These are phyloP conservation scores for Apotomis capreana DNA, from an alignment of 2,888 invertebrate species.

Conservation along the genomic window DNA sequence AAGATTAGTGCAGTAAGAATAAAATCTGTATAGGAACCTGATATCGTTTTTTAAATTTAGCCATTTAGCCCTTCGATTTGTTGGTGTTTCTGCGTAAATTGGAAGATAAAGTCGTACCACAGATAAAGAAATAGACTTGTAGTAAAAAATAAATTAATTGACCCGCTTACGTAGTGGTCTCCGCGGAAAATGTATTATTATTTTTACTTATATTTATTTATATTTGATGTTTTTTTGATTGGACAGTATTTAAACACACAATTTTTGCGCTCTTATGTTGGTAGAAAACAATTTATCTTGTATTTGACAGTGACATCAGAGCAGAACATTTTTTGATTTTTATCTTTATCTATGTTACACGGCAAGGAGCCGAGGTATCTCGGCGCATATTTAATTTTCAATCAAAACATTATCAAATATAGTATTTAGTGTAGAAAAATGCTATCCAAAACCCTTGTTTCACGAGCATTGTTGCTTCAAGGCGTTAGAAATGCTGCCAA, in stretches of 20 bases:
- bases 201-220: no score
- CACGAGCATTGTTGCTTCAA: constrained; percentile 63
- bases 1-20: constrained; percentile 12
- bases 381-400: constrained; percentile 11
- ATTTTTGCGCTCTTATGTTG: neutral
- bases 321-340: neutral
- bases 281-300: constrained; percentile 1
- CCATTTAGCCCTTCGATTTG: neutral
- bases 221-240: no score
- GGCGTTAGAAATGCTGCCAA: constrained; percentile 61
- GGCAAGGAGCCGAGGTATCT: constrained; percentile 17
- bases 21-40: neutral
- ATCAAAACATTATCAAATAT: constrained; percentile 5
- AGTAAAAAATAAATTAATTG: no score
- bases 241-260: no score
- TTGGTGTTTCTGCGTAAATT: neutral
- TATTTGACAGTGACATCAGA: neutral
- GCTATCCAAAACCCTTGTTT: constrained; percentile 63
- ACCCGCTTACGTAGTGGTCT: no score
- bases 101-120: neutral
- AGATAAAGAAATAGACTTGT: no score
- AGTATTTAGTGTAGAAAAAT: constrained; percentile 52
- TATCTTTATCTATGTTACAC: constrained; percentile 9
- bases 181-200: no score
- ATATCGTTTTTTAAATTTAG: neutral